A percentile compares a stretch with the other conserved stretches of the same genome.
Conservation (phyloP, 92 coral and sea anemone genomes). For the Siderastrea siderea region DNA sequence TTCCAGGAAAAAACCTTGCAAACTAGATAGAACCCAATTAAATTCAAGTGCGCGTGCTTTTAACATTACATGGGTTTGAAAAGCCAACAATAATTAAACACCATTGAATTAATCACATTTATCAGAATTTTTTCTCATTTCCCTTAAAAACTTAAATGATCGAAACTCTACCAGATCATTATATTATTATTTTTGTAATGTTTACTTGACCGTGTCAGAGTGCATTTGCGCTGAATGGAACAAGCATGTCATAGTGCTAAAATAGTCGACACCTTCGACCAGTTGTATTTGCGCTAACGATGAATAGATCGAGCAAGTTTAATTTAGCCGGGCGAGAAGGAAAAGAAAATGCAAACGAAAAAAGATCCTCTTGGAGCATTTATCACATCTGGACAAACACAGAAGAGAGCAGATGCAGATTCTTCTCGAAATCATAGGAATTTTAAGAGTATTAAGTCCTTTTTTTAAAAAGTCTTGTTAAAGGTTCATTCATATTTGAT, state of each 20-base stretch:
- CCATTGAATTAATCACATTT: too few relatives aligned
- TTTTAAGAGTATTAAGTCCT: conserved; percentile 25
- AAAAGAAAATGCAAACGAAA: not conserved
- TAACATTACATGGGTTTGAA: not conserved
- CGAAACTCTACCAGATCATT: not conserved
- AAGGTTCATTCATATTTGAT: conserved; percentile 45
- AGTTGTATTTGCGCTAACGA: conserved; percentile 28
- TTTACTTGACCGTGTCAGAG: conserved; percentile 28
- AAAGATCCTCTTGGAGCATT: not conserved
- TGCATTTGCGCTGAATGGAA: conserved; percentile 44
- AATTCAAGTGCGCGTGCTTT: not conserved
- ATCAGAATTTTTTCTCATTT: not conserved
- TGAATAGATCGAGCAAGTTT: conserved; percentile 25
- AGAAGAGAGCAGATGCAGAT: not conserved
- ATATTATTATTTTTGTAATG: conserved; percentile 13
- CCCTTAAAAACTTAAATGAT: not conserved
- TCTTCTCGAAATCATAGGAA: conserved; percentile 9
- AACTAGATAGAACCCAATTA: conserved; percentile 11
- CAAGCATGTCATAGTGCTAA: conserved; percentile 17
- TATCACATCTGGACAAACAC: not conserved
- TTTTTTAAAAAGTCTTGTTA: conserved; percentile 38
- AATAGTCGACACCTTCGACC: conserved; percentile 29
- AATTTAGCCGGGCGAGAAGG: conserved; percentile 7
- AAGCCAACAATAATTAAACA: not conserved
- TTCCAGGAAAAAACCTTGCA: not conserved